Evolutionary conservation across 2,888 invertebrate species (phyloP).

Genomic region (Oxyteleia sp.): DNA sequence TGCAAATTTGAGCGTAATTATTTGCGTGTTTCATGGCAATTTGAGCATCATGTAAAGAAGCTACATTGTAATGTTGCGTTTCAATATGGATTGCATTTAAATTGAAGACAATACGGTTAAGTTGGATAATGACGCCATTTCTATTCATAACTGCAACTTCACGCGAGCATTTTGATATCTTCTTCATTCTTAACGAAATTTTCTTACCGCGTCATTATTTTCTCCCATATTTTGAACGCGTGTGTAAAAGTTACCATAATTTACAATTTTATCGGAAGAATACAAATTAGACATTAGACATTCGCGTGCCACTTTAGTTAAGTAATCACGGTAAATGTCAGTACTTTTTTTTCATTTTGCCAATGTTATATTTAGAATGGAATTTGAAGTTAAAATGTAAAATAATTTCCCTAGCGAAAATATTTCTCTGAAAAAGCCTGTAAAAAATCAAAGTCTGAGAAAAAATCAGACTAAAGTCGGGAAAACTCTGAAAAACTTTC

Average conservation of each 20-base stretch:
- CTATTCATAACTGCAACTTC: slow-evolving; percentile 48
- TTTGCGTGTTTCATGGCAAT: slow-evolving; percentile 70
- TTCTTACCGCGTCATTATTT: neutral
- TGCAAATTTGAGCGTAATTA: slow-evolving; percentile 65
- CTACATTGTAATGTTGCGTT: slow-evolving; percentile 37
- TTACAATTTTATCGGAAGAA: neutral
- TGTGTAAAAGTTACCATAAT: neutral
- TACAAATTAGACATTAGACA: neutral
- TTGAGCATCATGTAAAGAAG: slow-evolving; percentile 47
- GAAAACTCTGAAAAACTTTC: too few relatives aligned
- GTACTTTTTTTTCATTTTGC: too few relatives aligned
- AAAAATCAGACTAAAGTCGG: too few relatives aligned
- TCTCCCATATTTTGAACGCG: too few relatives aligned
- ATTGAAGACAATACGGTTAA: slow-evolving; percentile 31
- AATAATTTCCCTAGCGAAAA: too few relatives aligned
- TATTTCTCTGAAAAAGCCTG: too few relatives aligned
- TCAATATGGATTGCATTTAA: slow-evolving; percentile 45
- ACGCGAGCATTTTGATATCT: slow-evolving; percentile 20
- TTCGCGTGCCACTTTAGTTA: too few relatives aligned
- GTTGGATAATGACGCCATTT: slow-evolving; percentile 37
- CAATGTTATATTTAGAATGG: too few relatives aligned
- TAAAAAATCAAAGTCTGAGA: too few relatives aligned
- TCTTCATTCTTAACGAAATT: neutral
- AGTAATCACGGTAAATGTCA: too few relatives aligned
- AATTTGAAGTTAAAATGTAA: too few relatives aligned